Evolutionary conservation across 2,888 invertebrate species (phyloP), one percentile per base, ranked within the genome.

Genomic region (Latrodectus hesperus): DNA sequence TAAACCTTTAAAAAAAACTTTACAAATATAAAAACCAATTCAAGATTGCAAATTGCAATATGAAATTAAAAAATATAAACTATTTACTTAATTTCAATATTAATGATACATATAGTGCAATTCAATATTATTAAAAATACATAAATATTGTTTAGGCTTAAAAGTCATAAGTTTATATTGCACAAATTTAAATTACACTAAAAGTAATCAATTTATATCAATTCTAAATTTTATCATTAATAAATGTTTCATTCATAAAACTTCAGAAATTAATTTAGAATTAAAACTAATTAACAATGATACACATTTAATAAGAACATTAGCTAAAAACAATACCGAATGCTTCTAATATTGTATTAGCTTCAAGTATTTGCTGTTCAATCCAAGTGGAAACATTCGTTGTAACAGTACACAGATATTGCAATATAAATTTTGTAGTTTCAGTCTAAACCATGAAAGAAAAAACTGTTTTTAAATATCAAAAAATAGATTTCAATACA

Each of bases 311-410:
- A 51, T 12, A 14, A 53, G 53, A n/a, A 53, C 5, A 81, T n/a
- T 26, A 49, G 38, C 8, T n/a, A 22, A 17, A 55, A 38, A 38
- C 38, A 38, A 94, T 93, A 96, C 97, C 97, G 92, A 98, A 98
- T 64, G 97, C 97, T 93, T 98, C 97, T 73, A 98, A 93, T 90
- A 98, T 97, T 16, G 97, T 97, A 92, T 98, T 97, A 9, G 97
- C 97, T 92, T 98, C 98, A 49, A 98, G 94, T 91, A 98, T 98
- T 93, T 98, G 97, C 92, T 98, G 97, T 92, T 98, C 97, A n/a
- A 97, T 96, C 97, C 97, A 98, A 0, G 97, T 96, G 88, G 95
- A 95, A 60, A 95, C 95, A 91, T 95, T 95, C 90, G 90, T 89
- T 10, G 96, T 96, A 10, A 97, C 96, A 16, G 97, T 96, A 93